Percentiles rank a stretch among this genome's conserved stretches.
Evolutionary conservation across 1,140 invertebrate species (phyloP).

Genomic region (Drosophila nigromelanica): DNA sequence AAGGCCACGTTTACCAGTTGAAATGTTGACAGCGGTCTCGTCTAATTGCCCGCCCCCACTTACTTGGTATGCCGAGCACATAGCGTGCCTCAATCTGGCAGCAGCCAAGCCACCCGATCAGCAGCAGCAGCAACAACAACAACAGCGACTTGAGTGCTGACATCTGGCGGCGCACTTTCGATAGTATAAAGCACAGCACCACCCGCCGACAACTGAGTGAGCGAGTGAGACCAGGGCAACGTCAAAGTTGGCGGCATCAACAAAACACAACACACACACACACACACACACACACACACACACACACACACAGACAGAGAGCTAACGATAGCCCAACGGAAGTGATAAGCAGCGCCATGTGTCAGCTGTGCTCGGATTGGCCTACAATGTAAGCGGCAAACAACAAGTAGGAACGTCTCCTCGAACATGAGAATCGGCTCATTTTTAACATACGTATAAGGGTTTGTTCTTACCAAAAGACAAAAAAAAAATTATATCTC

Average conservation of each 20-base stretch:
- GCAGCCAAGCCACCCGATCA: conserved; percentile 20
- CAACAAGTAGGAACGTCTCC: too few species aligned
- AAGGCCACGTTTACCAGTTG: background rate
- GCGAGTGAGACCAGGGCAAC: conserved; percentile 24
- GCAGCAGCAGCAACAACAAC: conserved; percentile 35
- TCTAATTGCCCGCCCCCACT: conserved; percentile 41
- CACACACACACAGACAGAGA: too few species aligned
- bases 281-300: conserved; percentile 11
- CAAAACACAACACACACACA: conserved; percentile 3
- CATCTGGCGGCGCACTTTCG: conserved; percentile 46
- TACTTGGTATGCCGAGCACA: conserved; percentile 48
- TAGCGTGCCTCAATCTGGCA: conserved; percentile 39
- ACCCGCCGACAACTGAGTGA: conserved; percentile 58
- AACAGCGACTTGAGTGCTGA: conserved; percentile 40
- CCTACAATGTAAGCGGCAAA: conserved; percentile 4
- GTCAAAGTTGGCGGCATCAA: conserved; percentile 1
- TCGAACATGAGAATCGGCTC: too few species aligned
- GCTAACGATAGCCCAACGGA: conserved; percentile 25
- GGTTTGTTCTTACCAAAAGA: too few species aligned
- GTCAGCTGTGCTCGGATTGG: background rate
- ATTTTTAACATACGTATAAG: too few species aligned
- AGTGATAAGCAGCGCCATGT: conserved; percentile 31
- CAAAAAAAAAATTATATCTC: too few species aligned
- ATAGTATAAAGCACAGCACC: conserved; percentile 5
- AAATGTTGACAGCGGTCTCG: background rate